These are phyloP conservation scores for Sesamia inferens DNA, from an alignment of 2,888 invertebrate species.

Conservation along the genomic window DNA sequence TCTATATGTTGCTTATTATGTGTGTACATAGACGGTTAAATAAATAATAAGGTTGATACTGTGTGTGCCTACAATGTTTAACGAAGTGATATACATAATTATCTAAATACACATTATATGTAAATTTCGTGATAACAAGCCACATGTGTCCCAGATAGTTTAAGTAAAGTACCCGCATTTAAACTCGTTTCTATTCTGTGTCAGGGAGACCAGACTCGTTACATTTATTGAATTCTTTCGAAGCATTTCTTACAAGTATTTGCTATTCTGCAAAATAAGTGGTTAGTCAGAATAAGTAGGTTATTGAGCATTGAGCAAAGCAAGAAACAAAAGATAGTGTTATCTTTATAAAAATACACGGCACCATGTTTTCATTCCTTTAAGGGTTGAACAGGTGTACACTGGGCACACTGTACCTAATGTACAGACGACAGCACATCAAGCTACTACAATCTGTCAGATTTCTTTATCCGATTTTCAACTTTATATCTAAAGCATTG, in stretches of 20 bases:
- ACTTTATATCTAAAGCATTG: too few species aligned
- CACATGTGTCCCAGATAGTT: slow-evolving; percentile 78
- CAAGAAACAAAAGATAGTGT: too few species aligned
- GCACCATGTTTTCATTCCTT: too few species aligned
- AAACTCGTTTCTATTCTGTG: slow-evolving; percentile 84
- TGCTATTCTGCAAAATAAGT: slow-evolving; percentile 22
- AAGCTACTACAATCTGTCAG: too few species aligned
- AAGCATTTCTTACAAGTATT: slow-evolving; percentile 31
- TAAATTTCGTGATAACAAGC: slow-evolving; percentile 57
- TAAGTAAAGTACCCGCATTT: slow-evolving; percentile 70
- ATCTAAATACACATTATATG: slow-evolving; percentile 17
- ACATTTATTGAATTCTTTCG: slow-evolving; percentile 54
- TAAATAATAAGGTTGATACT: neutral
- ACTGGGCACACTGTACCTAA: too few species aligned
- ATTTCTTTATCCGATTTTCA: too few species aligned
- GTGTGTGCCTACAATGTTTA: slow-evolving; percentile 1
- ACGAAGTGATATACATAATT: slow-evolving; percentile 4
- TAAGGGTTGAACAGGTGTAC: too few species aligned
- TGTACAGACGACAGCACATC: too few species aligned
- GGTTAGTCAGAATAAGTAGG: slow-evolving; percentile 25
- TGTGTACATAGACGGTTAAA: neutral
- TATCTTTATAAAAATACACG: too few species aligned
- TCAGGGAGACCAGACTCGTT: slow-evolving; percentile 83
- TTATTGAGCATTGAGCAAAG: slow-evolving; percentile 3
- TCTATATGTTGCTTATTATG: neutral